Evolutionary conservation across 2,888 invertebrate species (phyloP), one percentile per base, ranked within the genome.

Genomic region (Rhyacophila evoluta): DNA sequence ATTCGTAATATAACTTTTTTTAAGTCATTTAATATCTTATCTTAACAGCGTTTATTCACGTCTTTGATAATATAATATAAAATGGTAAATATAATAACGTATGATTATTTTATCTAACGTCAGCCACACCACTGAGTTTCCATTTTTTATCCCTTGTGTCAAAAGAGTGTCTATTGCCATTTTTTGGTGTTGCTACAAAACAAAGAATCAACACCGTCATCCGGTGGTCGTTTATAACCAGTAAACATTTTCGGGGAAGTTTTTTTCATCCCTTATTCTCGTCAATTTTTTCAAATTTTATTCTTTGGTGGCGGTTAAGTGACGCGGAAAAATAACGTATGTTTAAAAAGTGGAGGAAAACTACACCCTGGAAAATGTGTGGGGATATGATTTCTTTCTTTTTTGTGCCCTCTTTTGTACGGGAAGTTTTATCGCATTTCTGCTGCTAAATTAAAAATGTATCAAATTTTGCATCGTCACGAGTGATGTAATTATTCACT

Each of bases 141-240:
- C 74, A 38, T 28, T 25, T 27, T 75, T 75, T 75, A 67, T 25
- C 36, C 75, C 28, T 15, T 67, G 37, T 12, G 39, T 33, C 55
- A 41, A 70, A 69, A 41, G 55, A 36, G 55, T 27, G 29, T 73
- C 73, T 33, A 67, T 36, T 55, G 55, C 55, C 19, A 25, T 55
- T 78, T 80, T 80, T 78, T 79, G 72, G 67, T 36, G 72, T 67
- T 37, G 37, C 79, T 72, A 28, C 74, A 75, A 80, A 79, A 81
- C 81, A 81, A 81, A 79, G 76, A 75, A 76, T 74, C 37, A 15
- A 71, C 81, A 15, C 55, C 76, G 81, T 81, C 81, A 81, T 81
- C 68, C 77, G 38, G 71, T 28, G 80, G 73, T 81, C 81, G 77
- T 81, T 81, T 80, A 81, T 81, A 78, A 72, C 81, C 73, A 74